Conservation (phyloP, 2,888 invertebrate genomes). For the Petrolisthes manimaculis region DNA sequence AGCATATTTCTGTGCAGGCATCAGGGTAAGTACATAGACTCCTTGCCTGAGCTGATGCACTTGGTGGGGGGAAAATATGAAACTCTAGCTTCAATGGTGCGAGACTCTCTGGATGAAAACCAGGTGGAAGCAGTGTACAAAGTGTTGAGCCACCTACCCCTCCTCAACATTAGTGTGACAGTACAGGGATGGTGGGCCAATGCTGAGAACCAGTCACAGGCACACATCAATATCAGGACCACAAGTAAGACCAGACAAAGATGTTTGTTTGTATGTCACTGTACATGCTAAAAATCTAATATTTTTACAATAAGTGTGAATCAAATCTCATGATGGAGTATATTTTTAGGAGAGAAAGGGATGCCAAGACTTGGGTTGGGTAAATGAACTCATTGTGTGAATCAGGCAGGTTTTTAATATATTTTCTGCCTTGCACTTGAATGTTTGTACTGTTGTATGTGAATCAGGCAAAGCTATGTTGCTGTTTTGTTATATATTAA, state of each 20-base stretch:
- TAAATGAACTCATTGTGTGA: too few relatives aligned
- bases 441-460: too few relatives aligned
- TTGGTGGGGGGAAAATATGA: slow-evolving; percentile 74
- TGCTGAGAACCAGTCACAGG: slow-evolving; percentile 6
- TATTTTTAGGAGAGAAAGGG: too few relatives aligned
- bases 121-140: slow-evolving; percentile 79
- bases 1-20: not conserved
- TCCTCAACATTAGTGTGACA: slow-evolving; percentile 75
- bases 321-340: too few relatives aligned
- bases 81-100: slow-evolving; percentile 75
- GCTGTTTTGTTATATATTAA: too few relatives aligned
- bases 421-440: too few relatives aligned
- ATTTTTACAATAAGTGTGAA: not conserved
- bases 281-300: not conserved
- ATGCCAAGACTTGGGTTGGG: too few relatives aligned
- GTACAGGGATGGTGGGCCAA: slow-evolving; percentile 73
- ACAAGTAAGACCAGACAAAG: slow-evolving; percentile 16
- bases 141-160: slow-evolving; percentile 76
- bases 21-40: slow-evolving; percentile 39
- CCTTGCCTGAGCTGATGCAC: slow-evolving; percentile 76
- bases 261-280: not conserved
- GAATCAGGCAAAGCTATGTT: too few relatives aligned
- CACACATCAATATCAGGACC: slow-evolving; percentile 7
- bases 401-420: too few relatives aligned
- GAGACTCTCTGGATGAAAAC: slow-evolving; percentile 77